Conservation (phyloP, 2,888 invertebrate species). For the Lypha dubia region DNA sequence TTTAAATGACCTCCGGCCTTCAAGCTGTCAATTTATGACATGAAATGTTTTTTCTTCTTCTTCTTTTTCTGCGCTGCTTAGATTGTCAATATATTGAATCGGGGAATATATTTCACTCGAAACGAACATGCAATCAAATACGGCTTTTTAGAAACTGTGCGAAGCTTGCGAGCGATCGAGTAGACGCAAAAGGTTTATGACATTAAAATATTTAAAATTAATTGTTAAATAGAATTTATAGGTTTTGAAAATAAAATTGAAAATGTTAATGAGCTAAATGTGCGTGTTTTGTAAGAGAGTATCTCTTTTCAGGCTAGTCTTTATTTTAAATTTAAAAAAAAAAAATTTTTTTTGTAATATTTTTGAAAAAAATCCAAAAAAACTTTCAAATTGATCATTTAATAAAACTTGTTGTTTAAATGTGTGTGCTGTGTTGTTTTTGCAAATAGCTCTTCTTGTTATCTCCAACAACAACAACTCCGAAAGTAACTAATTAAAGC, state of each 20-base stretch:
- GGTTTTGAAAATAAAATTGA: constrained; percentile 30
- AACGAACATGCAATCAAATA: constrained; percentile 52
- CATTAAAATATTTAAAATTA: constrained; percentile 22
- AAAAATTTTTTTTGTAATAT: too few relatives aligned
- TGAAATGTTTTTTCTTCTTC: constrained; percentile 43
- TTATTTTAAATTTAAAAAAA: too few relatives aligned
- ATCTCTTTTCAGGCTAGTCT: neutral
- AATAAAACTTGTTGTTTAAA: too few relatives aligned
- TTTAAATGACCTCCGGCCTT: constrained; percentile 68
- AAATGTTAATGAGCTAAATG: constrained; percentile 2
- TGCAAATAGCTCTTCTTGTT: constrained; percentile 36
- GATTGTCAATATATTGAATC: constrained; percentile 3
- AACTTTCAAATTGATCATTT: too few relatives aligned
- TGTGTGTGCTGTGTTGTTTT: neutral
- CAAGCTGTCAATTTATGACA: constrained; percentile 61
- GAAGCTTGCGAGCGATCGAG: too few relatives aligned
- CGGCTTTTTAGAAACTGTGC: too few relatives aligned
- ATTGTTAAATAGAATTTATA: constrained; percentile 43
- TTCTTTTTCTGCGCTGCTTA: too few relatives aligned
- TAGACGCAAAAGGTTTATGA: neutral
- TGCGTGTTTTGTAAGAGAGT: constrained; percentile 12
- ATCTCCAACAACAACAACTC: neutral
- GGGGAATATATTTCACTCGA: constrained; percentile 32
- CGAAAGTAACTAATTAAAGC: constrained; percentile 5
- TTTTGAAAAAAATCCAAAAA: too few relatives aligned